These are phyloP conservation scores for Ciconia maguari DNA, from an alignment of 2,113 vertebrate species.

Conservation along the genomic window DNA sequence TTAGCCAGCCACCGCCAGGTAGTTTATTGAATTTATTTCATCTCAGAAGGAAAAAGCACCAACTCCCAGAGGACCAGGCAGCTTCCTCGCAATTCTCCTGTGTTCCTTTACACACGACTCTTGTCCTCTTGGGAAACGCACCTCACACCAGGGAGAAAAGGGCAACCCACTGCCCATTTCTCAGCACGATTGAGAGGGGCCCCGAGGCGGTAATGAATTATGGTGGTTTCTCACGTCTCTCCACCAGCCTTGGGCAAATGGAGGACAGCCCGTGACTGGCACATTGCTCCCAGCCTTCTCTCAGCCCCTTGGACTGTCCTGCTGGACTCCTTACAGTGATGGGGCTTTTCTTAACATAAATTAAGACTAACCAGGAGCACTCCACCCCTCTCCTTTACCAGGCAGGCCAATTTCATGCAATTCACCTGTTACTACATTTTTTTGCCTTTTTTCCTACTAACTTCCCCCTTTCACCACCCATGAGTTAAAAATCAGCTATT, in stretches of 20 bases:
- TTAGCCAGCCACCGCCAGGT: not conserved
- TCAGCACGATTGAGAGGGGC: not conserved
- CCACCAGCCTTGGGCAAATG: not conserved
- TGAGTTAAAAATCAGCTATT: not conserved
- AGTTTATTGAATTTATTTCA: not conserved
- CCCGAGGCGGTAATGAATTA: not conserved
- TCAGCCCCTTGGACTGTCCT: not conserved
- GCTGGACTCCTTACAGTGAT: not conserved
- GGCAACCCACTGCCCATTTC: not conserved
- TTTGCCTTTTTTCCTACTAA: not conserved
- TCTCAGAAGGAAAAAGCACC: not conserved
- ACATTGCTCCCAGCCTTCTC: not conserved
- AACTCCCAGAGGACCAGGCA: not conserved
- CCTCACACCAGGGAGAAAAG: not conserved
- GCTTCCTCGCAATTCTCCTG: not conserved
- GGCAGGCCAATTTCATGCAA: not conserved
- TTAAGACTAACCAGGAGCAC: not conserved
- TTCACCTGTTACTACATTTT: not conserved
- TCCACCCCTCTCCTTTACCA: not conserved
- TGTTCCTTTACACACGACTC: not conserved
- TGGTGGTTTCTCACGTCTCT: not conserved
- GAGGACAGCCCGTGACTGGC: not conserved
- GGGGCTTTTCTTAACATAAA: not conserved
- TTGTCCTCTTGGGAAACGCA: not conserved
- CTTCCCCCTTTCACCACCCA: rapidly evolving